Evolutionary conservation across 1,140 invertebrate genomes (phyloP).

Genomic region (Dendroctonus ponderosae): DNA sequence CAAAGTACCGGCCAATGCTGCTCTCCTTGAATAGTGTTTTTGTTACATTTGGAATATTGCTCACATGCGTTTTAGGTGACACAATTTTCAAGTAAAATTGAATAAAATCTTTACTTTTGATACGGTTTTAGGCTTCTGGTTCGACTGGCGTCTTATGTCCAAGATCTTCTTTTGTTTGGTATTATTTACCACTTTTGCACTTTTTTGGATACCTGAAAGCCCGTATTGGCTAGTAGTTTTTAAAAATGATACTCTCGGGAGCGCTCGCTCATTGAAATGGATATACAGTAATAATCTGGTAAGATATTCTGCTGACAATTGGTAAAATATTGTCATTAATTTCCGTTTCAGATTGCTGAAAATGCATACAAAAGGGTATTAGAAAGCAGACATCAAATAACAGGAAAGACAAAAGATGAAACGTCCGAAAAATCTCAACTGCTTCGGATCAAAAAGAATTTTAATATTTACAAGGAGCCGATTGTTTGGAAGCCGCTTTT

Average conservation of each 20-base stretch:
- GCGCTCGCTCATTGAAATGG: slow-evolving; percentile 50
- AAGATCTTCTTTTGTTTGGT: slow-evolving; percentile 50
- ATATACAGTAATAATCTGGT: slow-evolving; percentile 48
- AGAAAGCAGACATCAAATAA: slow-evolving; percentile 25
- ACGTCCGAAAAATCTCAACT: slow-evolving; percentile 26
- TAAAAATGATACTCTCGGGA: slow-evolving; percentile 45
- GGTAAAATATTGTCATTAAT: not conserved
- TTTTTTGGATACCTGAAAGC: slow-evolving; percentile 58
- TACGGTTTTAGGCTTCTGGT: slow-evolving; percentile 47
- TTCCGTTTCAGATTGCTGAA: slow-evolving; percentile 47
- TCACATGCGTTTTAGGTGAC: slow-evolving; percentile 52
- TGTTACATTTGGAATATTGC: slow-evolving; percentile 58
- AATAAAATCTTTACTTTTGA: not conserved
- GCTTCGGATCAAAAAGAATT: slow-evolving; percentile 25
- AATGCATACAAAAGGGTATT: slow-evolving; percentile 48
- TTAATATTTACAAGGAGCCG: slow-evolving; percentile 41
- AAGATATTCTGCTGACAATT: slow-evolving; percentile 4
- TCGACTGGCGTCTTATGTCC: slow-evolving; percentile 54
- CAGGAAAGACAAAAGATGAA: not conserved
- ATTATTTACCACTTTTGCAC: slow-evolving; percentile 23
- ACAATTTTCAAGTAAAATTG: not conserved
- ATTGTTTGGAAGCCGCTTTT: slow-evolving; percentile 55
- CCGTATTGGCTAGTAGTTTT: slow-evolving; percentile 59
- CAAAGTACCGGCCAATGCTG: slow-evolving; percentile 55
- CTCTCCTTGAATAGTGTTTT: slow-evolving; percentile 59